A percentile compares a stretch with the other conserved stretches of the same genome.
These are phyloP conservation scores for Silurus meridionalis DNA, from an alignment of 2,113 vertebrate genomes.

Conservation along the genomic window DNA sequence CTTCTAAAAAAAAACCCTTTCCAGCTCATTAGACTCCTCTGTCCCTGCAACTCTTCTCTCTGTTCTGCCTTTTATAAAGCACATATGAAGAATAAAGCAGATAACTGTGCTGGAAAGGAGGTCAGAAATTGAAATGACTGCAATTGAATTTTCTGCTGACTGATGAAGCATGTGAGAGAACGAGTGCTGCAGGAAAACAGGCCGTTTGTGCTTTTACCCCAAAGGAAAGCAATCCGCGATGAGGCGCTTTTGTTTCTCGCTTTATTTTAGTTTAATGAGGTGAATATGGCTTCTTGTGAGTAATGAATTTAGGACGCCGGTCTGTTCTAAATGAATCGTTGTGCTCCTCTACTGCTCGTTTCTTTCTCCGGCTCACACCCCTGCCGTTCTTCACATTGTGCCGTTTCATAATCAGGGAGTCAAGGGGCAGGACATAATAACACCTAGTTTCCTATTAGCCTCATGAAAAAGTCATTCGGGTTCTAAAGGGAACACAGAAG, in stretches of 20 bases:
- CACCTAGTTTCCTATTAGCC: constrained; percentile 61
- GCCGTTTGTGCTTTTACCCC: constrained; percentile 41
- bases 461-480: constrained; percentile 58
- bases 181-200: constrained; percentile 22
- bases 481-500: constrained; percentile 32
- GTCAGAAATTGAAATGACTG: constrained; percentile 22
- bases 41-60: neutral
- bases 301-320: constrained; percentile 59
- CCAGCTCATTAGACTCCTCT: neutral
- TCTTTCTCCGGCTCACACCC: constrained; percentile 35
- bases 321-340: constrained; percentile 58
- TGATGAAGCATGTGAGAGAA: constrained; percentile 42
- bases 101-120: constrained; percentile 16
- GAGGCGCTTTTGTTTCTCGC: constrained; percentile 47
- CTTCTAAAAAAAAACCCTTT: neutral
- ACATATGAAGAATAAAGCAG: constrained; percentile 20
- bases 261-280: constrained; percentile 61
- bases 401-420: constrained; percentile 59
- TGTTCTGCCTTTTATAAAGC: neutral
- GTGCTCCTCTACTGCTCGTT: constrained; percentile 46
- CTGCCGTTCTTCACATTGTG: constrained; percentile 52
- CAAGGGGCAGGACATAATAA: constrained; percentile 57
- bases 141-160: constrained; percentile 27
- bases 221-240: constrained; percentile 40
- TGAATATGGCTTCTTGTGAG: constrained; percentile 60